phyloP scores from a whole-genome alignment of 2,888 invertebrate genomes.

The Cosmia trapezina region DNA sequence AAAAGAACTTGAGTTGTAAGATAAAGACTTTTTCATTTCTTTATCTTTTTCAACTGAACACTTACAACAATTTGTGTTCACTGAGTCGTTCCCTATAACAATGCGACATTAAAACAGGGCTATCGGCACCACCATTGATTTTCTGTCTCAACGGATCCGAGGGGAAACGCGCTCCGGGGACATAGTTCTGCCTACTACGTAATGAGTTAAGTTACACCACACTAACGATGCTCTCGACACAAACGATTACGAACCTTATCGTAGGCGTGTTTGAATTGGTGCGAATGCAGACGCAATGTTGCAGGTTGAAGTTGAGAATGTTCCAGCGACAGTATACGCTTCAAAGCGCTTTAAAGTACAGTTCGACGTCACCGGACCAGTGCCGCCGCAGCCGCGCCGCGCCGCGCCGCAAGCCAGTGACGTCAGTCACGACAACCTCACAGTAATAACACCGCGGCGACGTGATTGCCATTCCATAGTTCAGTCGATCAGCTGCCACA shows the following conservation, averaged over 20 bases:
- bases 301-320: conserved; percentile 58
- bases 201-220: conserved; percentile 72
- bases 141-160: conserved; percentile 69
- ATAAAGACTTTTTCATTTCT: conserved; percentile 6
- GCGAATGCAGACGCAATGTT: conserved; percentile 26
- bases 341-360: conserved; percentile 58
- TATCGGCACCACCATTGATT: conserved; percentile 73
- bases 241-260: conserved; percentile 42
- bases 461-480: conserved; percentile 54
- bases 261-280: background rate
- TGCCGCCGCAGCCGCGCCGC: conserved; percentile 35
- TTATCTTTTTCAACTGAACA: conserved; percentile 42
- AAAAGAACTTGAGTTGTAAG: background rate
- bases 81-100: conserved; percentile 41
- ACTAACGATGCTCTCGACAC: conserved; percentile 4
- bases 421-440: conserved; percentile 36
- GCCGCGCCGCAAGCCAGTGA: conserved; percentile 43
- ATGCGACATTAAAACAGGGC: conserved; percentile 63
- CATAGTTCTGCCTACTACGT: conserved; percentile 72
- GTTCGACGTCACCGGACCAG: conserved; percentile 41
- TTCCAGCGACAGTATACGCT: conserved; percentile 47
- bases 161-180: conserved; percentile 66
- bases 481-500: conserved; percentile 25
- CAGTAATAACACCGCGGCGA: conserved; percentile 46
- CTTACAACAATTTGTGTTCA: conserved; percentile 42